A percentile compares a stretch with the other conserved stretches of the same genome.
Conservation (phyloP, 1,140 invertebrate species). For the Piezodorus guildinii region DNA sequence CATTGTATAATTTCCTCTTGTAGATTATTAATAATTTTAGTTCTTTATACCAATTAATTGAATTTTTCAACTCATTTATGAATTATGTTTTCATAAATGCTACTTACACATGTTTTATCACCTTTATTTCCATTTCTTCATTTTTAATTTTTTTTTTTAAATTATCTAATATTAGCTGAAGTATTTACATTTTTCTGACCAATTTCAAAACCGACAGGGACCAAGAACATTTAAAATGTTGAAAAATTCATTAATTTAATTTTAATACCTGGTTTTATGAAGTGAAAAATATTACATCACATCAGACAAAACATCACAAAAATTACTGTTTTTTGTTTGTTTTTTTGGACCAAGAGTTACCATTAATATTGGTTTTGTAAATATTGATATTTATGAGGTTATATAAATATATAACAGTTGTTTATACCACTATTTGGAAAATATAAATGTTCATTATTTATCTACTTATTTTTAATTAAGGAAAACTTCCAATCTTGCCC, state of each 20-base stretch:
- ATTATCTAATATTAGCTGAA: not conserved
- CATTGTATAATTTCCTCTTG: too few relatives aligned
- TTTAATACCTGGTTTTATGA: not conserved
- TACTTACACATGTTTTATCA: too few relatives aligned
- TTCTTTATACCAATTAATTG: too few relatives aligned
- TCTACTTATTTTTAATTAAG: not conserved
- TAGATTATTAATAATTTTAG: too few relatives aligned
- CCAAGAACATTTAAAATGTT: not conserved
- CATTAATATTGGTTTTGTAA: constrained; percentile 12
- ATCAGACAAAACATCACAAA: constrained; percentile 6
- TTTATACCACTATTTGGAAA: constrained; percentile 10
- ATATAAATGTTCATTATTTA: constrained; percentile 9
- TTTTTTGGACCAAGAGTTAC: constrained; percentile 10
- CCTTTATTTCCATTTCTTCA: too few relatives aligned
- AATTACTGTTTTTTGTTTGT: not conserved
- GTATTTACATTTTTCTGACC: constrained; percentile 2
- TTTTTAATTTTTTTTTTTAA: not conserved
- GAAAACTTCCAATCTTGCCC: too few relatives aligned
- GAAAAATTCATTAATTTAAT: not conserved
- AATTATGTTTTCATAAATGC: too few relatives aligned
- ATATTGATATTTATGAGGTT: constrained; percentile 3
- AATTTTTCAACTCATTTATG: too few relatives aligned
- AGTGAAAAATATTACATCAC: not conserved
- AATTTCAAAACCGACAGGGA: constrained; percentile 5
- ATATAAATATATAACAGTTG: constrained; percentile 10